These are phyloP conservation scores for Eupithecia inturbata DNA, from an alignment of 2,888 invertebrate species.

Conservation along the genomic window DNA sequence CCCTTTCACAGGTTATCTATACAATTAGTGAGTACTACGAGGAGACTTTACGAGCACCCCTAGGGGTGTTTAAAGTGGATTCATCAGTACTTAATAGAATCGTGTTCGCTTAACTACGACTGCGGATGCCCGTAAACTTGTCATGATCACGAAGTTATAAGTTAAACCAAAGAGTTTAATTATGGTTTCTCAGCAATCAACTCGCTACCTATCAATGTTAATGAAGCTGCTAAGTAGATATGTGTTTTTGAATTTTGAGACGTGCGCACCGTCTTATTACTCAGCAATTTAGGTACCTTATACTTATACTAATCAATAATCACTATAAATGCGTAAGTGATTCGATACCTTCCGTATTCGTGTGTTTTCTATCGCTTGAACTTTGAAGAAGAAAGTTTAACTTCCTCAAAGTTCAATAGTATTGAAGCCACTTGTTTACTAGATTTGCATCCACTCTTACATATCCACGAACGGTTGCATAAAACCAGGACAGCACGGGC, in stretches of 20 bases:
- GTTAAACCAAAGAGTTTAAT: conserved; percentile 13
- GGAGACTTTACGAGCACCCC: conserved; percentile 38
- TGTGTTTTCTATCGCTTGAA: background rate
- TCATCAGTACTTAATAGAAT: conserved; percentile 41
- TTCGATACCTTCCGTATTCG: background rate
- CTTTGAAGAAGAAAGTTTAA: background rate
- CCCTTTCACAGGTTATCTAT: conserved; percentile 20
- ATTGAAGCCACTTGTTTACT: background rate
- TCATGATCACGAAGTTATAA: conserved; percentile 26
- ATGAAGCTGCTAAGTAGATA: background rate
- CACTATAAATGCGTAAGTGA: background rate
- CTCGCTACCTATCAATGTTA: background rate
- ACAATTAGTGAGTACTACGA: conserved; percentile 35
- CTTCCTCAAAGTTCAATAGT: background rate
- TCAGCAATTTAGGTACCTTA: background rate
- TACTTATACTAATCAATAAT: background rate
- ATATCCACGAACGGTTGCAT: conserved; percentile 15
- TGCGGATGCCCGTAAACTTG: conserved; percentile 33
- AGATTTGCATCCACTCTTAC: background rate
- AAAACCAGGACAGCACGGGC: too few species aligned
- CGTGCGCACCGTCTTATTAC: background rate
- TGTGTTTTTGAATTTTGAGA: background rate
- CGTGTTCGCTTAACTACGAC: conserved; percentile 36
- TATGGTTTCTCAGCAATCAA: background rate
- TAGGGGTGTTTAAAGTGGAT: conserved; percentile 36